A percentile compares a stretch with the other conserved stretches of the same genome.
These are phyloP conservation scores for Bubo bubo DNA, from an alignment of 2,113 vertebrate species.

Conservation along the genomic window DNA sequence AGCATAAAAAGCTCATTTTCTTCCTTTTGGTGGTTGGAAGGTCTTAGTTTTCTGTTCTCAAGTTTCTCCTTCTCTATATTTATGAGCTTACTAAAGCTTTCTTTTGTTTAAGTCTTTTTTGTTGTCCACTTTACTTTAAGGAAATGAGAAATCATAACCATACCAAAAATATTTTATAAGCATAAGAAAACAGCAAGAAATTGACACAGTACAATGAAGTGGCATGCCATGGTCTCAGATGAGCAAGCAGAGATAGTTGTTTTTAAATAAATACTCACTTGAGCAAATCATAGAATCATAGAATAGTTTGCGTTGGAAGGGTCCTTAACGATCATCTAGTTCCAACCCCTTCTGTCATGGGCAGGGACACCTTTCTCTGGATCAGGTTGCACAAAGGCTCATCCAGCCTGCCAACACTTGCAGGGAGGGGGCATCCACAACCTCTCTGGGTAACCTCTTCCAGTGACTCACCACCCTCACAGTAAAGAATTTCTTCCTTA, in stretches of 20 bases:
- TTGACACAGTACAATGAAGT: too few relatives aligned
- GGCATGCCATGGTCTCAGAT: background rate
- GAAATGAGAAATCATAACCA: background rate
- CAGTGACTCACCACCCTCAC: too few relatives aligned
- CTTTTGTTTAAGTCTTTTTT: background rate
- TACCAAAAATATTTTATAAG: background rate
- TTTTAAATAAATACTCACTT: background rate
- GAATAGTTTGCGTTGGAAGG: too few relatives aligned
- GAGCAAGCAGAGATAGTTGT: background rate
- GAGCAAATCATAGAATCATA: background rate
- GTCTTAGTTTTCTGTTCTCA: background rate
- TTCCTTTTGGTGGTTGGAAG: background rate
- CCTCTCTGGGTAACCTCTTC: too few relatives aligned
- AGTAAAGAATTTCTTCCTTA: too few relatives aligned
- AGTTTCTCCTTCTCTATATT: background rate
- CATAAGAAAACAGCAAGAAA: background rate
- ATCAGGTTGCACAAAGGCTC: too few relatives aligned
- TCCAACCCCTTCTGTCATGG: too few relatives aligned
- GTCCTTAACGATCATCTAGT: too few relatives aligned
- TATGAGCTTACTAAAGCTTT: background rate
- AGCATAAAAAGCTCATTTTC: background rate
- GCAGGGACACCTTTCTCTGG: too few relatives aligned
- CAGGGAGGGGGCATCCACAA: too few relatives aligned
- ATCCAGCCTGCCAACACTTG: too few relatives aligned
- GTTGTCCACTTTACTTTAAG: background rate